Conservation (phyloP, 2,113 vertebrate species). For the Barbus barbus region DNA sequence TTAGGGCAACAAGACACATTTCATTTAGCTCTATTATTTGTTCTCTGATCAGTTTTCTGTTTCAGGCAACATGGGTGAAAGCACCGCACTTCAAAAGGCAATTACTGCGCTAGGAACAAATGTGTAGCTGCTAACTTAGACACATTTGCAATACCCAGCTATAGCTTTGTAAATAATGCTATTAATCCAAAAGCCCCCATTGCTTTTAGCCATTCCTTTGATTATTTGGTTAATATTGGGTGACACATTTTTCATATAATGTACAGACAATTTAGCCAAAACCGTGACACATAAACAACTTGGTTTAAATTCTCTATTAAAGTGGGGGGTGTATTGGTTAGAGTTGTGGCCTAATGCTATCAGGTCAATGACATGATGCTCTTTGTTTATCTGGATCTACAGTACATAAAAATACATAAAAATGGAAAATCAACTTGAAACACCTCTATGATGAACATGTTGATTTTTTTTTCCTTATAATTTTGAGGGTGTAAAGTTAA, state of each 20-base stretch:
- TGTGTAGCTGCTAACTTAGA: constrained; percentile 42
- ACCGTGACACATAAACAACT: constrained; percentile 36
- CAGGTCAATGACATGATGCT: neutral
- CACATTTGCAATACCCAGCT: constrained; percentile 40
- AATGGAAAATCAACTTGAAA: neutral
- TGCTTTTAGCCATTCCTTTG: constrained; percentile 39
- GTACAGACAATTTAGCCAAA: constrained; percentile 34
- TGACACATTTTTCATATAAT: constrained; percentile 49
- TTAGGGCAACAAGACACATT: constrained; percentile 49
- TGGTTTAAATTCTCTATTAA: constrained; percentile 16
- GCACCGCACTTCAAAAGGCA: constrained; percentile 43
- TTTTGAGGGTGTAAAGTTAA: no score
- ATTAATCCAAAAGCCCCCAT: constrained; percentile 45
- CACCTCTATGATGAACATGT: neutral
- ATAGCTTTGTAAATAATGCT: constrained; percentile 52
- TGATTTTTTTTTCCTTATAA: neutral
- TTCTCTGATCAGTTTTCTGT: constrained; percentile 49
- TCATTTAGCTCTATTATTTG: constrained; percentile 46
- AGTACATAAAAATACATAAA: neutral
- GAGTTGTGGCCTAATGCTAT: neutral
- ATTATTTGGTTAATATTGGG: constrained; percentile 46
- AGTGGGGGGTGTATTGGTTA: neutral
- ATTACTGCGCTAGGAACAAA: constrained; percentile 47
- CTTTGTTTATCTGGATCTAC: neutral
- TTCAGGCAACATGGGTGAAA: constrained; percentile 49